Base-by-base conservation (phyloP, 2,113 vertebrate species). In the Calonectris borealis region DNA sequence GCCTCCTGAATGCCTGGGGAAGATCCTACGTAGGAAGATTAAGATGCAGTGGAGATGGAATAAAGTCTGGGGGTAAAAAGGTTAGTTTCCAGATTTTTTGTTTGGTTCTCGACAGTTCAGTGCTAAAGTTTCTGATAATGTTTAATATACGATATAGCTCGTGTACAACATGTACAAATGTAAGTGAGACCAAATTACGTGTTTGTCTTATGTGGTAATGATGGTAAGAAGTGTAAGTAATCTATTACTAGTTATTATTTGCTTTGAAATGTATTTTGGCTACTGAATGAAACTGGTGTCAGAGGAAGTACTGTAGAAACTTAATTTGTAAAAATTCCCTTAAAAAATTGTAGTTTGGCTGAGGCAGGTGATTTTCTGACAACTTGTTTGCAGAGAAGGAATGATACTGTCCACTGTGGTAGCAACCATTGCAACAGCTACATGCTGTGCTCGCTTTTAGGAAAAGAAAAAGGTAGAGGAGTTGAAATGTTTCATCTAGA, bases 181-280 rank as follows among this genome's bases (percentile, higher is more conserved):
- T 0, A 0, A 71, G 24, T 6, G 40, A 83, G 58, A 62, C 9
- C 25, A 64, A 55, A 68, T 13, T 13, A 27, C n/a, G n/a, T 0
- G 0, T 26, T 72, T 36, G 18, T 29, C 62, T 69, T 57, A 16
- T 2, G 6, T 4, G 8, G 48, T 49, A 48, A 29, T 12, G 34
- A 57, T 0, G 2, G 21, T 26, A 48, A 52, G 17, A 40, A 83
- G 21, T 0, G 3, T 14, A 79, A 66, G 13, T 49, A 20, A 62
- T 32, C 17, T 52, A 32, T 9, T 29, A 8, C 15, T 3, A 17
- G 13, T 48, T 60, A 25, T 16, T 42, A 42, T 46, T 72, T 66
- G 34, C 18, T 54, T 78, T 7, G 4, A 83, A 71, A 73, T 6
- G 2, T 20, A 13, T 65, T 84, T 48, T 18, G 20, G 27, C 6